Percentiles rank a stretch among this genome's conserved stretches.
These are phyloP conservation scores for Cantharis flavilabris DNA, from an alignment of 2,888 invertebrate genomes.

Conservation along the genomic window DNA sequence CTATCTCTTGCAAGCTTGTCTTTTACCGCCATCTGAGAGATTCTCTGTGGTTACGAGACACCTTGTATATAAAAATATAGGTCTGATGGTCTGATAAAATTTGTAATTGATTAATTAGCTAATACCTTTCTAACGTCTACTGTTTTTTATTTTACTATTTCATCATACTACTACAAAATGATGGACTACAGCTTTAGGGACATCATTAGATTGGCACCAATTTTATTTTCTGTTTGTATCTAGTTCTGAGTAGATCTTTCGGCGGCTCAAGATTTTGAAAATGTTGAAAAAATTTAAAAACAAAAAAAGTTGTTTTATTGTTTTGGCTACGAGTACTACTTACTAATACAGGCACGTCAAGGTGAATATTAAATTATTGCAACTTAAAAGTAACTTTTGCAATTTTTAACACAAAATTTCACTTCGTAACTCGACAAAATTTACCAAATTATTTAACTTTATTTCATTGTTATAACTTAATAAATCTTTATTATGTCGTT, in stretches of 20 bases:
- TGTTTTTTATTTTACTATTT: background rate
- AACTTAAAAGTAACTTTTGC: background rate
- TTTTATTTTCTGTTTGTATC: background rate
- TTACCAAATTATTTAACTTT: background rate
- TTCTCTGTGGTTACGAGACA: no score
- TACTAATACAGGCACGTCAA: no score
- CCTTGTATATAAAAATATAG: no score
- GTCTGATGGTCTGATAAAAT: background rate
- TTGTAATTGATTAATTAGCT: background rate
- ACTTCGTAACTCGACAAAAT: background rate
- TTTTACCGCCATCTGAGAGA: no score
- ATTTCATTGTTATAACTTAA: background rate
- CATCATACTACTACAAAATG: background rate
- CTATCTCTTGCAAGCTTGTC: no score
- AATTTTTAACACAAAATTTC: background rate
- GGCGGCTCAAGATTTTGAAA: background rate
- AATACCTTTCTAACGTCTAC: background rate
- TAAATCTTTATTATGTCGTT: background rate
- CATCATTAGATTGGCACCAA: background rate
- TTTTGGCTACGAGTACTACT: no score
- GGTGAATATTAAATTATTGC: background rate
- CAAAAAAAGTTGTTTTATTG: no score
- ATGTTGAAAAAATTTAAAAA: background rate
- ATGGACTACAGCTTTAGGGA: no score
- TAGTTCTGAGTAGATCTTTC: no score